A percentile compares a stretch with the other conserved stretches of the same genome.
phyloP scores from a whole-genome alignment of 2,113 vertebrate genomes.

The Lepidothrix coronata region DNA sequence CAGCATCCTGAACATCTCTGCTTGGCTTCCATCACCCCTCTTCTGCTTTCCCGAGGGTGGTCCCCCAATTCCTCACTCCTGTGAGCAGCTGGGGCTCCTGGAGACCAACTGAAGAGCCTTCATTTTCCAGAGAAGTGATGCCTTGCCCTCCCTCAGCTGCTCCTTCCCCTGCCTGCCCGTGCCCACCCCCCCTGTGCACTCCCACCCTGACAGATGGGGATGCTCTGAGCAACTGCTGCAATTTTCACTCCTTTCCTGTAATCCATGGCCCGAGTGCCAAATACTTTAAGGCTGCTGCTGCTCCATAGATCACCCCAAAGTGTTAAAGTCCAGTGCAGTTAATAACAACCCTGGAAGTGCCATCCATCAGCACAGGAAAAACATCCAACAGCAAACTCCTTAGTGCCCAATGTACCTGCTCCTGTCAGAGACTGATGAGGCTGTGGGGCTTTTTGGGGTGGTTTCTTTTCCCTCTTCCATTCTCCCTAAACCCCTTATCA shows the following conservation, averaged over 20 bases:
- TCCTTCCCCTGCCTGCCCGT: neutral
- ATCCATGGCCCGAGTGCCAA: slow-evolving; percentile 57
- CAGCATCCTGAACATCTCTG: neutral
- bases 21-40: neutral
- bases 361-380: slow-evolving; percentile 67
- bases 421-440: slow-evolving; percentile 58
- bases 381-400: slow-evolving; percentile 30
- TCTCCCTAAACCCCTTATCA: neutral
- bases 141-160: neutral
- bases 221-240: slow-evolving; percentile 61
- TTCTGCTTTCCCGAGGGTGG: neutral
- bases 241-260: slow-evolving; percentile 56
- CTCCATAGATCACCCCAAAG: slow-evolving; percentile 73
- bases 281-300: slow-evolving; percentile 63
- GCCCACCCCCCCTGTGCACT: neutral
- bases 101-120: slow-evolving; percentile 11
- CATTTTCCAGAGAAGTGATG: slow-evolving; percentile 31
- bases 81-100: slow-evolving; percentile 27
- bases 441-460: neutral
- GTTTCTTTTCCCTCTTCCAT: neutral
- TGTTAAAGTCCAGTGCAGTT: slow-evolving; percentile 63
- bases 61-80: neutral
- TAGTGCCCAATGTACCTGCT: neutral
- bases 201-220: slow-evolving; percentile 47
- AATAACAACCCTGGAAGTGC: slow-evolving; percentile 69